Percentiles rank a stretch among this genome's conserved stretches.
Conservation (phyloP, 2,113 vertebrate species). For the Salvelinus sp. region DNA sequence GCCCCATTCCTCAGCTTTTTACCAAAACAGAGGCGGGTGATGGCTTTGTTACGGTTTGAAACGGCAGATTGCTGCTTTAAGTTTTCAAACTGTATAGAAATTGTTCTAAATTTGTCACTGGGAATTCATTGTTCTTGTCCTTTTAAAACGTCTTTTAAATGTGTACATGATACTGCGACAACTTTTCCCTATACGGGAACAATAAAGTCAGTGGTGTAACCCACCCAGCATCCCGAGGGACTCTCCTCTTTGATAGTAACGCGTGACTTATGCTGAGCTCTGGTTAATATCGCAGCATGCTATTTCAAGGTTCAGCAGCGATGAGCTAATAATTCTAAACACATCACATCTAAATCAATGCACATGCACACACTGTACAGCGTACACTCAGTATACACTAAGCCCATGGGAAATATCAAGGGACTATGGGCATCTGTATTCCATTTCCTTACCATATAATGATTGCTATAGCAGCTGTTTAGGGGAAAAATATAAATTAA, state of each 20-base stretch:
- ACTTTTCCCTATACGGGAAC: no score
- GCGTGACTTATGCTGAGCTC: background rate
- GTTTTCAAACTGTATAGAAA: no score
- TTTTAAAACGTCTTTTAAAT: no score
- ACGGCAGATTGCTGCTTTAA: no score
- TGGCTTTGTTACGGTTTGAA: no score
- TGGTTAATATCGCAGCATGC: background rate
- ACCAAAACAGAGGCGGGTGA: no score
- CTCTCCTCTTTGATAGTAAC: background rate
- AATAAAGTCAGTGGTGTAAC: background rate
- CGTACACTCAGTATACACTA: background rate
- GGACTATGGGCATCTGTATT: slow-evolving; percentile 35
- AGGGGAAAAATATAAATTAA: slow-evolving; percentile 47
- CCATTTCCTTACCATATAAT: slow-evolving; percentile 33
- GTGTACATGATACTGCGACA: no score
- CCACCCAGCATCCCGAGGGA: background rate
- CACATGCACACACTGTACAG: slow-evolving; percentile 3
- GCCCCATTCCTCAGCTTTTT: no score
- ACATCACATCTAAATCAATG: background rate
- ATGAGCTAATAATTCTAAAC: background rate
- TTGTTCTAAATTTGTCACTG: no score
- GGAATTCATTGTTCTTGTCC: no score
- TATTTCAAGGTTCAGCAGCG: background rate
- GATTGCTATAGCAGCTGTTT: slow-evolving; percentile 36
- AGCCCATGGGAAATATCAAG: background rate